Base-by-base conservation (phyloP, 1,140 invertebrate genomes). In the Drosophila sproati region DNA sequence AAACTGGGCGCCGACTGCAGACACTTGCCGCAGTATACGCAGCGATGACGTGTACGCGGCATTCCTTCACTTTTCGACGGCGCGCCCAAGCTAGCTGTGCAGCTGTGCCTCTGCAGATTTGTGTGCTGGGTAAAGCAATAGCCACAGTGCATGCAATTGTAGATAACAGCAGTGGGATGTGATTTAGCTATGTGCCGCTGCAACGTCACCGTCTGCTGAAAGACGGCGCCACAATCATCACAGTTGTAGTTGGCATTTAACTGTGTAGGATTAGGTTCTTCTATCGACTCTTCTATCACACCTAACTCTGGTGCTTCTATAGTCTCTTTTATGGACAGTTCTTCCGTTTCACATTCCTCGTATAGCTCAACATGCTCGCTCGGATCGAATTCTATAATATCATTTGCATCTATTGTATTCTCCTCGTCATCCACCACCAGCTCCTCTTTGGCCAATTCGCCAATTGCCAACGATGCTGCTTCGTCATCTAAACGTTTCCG, bases 161-260 rank as follows among this genome's bases (percentile, higher is more conserved):
- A 73, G 5, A 35, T 62, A 3, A 60, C 43, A 0, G 5, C 8
- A 2, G 10, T 10, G 3, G 63, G 10, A 31, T 86, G 82, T 0
- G 52, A 50, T 28, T 77, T 82, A 20, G 73, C 31, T 2, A 91
- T 47, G 50, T 90, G 78, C 1, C 74, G 63, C 10, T 77, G 73
- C 6, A 90, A 56, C 8, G 73, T 73, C 2, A 12, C 37, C 4
- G 73, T 34, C 7, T 75, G 75, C 28, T 75, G 61, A 29, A 89
- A 91, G 4, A 64, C 70, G 3, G 86, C 85, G 0, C 85, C 88
- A 28, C 85, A 91, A 28, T 68, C 48, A 48, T 87, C 77, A 45
- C 88, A 89, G 8, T 32, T 75, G 39, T 48, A 64, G 2, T 37
- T 48, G 10, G 37, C 5, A 41, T 7, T 20, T 6, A 6, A 4